Base-by-base conservation (phyloP, 2,888 invertebrate species). In the Harpalus rufipes region DNA sequence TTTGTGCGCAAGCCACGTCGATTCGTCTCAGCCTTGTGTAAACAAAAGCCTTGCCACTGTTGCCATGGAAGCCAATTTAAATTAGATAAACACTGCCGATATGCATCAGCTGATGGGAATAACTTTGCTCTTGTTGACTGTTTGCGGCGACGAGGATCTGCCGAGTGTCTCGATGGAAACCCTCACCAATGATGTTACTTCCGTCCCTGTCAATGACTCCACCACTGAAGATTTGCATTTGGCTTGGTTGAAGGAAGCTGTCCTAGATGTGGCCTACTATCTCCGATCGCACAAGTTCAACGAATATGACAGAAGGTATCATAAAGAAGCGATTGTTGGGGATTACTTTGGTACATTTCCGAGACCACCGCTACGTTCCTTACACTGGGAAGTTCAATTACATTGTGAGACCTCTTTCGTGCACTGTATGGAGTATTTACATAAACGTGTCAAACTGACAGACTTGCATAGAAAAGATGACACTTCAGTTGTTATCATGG, bases 241-340 rank as follows among this genome's bases (percentile, higher is more conserved):
- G 79, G 87, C 88, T 85, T 92, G 92, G 92, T 87, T 91, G n/a
- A 90, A 90, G 81, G 90, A 90, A 44, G 93, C 92, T 6, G 88
- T 94, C 81, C 91, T 91, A 87, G 93, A 94, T 87, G 92, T 94
- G 63, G 94, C 93, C 0, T 94, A 94, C 89, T 94, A 92, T 88
- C 90, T 94, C 85, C 91, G 94, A 72, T 91, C 92, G 56, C 92
- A 94, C 88, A 95, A 94, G 90, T 94, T 94, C 88, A 93, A 93
- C 87, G 94, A 94, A 88, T 94, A 92, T 90, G 94, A 95, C 89
- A 91, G 93, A 82, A 90, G 93, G 86, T 5, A 89, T 88, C 85
- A 90, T 90, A 10, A 86, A 88, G 39, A 72, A 86, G 68, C 83
- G 68, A 14, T 78, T 87, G 44, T 85, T n/a, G 86, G 87, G 78